These are phyloP conservation scores for Hirundo rustica DNA, from an alignment of 2,797 vertebrate species.

Conservation along the genomic window DNA sequence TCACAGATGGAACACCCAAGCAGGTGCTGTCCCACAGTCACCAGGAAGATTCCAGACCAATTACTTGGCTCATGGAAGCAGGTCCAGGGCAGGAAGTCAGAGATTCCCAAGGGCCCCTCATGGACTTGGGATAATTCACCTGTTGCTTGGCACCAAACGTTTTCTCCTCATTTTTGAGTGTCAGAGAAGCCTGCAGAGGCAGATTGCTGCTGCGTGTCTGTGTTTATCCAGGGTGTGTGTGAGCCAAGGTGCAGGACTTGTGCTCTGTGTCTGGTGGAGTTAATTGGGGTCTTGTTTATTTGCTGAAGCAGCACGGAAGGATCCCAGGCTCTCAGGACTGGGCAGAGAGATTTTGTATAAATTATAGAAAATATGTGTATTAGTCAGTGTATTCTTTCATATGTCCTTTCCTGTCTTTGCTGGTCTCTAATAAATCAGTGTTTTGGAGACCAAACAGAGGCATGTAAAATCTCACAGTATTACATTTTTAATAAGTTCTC, in stretches of 20 bases:
- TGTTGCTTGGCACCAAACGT: background rate
- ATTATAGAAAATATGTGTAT: background rate
- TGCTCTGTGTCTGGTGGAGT: background rate
- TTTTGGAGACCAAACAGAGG: background rate
- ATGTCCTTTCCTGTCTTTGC: background rate
- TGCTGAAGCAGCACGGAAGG: background rate
- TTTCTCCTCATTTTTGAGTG: background rate
- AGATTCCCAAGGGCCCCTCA: accelerated
- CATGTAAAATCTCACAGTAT: background rate
- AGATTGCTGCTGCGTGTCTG: background rate
- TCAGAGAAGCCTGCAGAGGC: background rate
- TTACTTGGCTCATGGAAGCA: background rate
- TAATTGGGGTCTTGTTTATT: background rate
- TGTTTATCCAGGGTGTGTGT: background rate
- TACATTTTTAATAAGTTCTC: background rate
- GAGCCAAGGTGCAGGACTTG: background rate
- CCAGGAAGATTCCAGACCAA: background rate
- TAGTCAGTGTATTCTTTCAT: background rate
- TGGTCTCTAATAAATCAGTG: background rate
- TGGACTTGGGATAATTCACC: background rate
- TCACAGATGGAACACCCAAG: background rate
- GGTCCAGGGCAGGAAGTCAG: background rate
- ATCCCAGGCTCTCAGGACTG: background rate
- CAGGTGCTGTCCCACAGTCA: background rate
- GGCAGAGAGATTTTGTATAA: background rate